Evolutionary conservation across 92 coral and sea anemone species (phyloP), one percentile per base, ranked within the genome.

Genomic region (Galaxea fascicularis): DNA sequence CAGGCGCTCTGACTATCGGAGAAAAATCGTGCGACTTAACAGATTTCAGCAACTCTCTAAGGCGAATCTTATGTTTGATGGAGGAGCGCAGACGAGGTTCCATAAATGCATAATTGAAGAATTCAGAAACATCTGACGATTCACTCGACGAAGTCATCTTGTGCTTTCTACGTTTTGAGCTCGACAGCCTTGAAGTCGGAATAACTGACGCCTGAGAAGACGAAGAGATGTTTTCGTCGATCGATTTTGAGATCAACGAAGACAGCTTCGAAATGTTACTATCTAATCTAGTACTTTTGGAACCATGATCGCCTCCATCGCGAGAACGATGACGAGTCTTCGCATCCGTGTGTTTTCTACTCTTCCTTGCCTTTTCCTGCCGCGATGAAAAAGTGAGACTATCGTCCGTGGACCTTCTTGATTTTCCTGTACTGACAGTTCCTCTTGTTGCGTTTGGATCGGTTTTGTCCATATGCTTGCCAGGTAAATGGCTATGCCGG

Each of bases 41-140:
- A 13, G 89, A 86, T 63, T 85, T 93, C 11, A 94, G 90, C 7
- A 94, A 65, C 74, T 87, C 88, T 65, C 98, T 71, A 16, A 94
- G 84, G 45, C 84, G 89, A 12, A 92, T 71, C 70, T 94, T 93
- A 8, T 90, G 90, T n/a, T 88, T 76, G 44, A 94, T 78, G 31
- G 98, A 89, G 0, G 85, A 73, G 26, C 87, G 91, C 31, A 87
- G 76, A 31, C 63, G 71, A 26, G 90, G 92, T 41, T 84, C 77
- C 25, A 83, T 67, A 57, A 92, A 90, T 18, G 80, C 97, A 46
- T 88, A 80, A 72, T 94, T 91, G 26, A 90, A 83, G 56, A 83
- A 89, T 27, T 79, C 89, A 28, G 92, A 81, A 14, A 84, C 85
- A 20, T 89, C 80, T 15, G 98, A 91, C 25, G 90, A 47, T 20